Evolutionary conservation across 2,888 invertebrate genomes (phyloP).

Genomic region (Drosophila ustulata): DNA sequence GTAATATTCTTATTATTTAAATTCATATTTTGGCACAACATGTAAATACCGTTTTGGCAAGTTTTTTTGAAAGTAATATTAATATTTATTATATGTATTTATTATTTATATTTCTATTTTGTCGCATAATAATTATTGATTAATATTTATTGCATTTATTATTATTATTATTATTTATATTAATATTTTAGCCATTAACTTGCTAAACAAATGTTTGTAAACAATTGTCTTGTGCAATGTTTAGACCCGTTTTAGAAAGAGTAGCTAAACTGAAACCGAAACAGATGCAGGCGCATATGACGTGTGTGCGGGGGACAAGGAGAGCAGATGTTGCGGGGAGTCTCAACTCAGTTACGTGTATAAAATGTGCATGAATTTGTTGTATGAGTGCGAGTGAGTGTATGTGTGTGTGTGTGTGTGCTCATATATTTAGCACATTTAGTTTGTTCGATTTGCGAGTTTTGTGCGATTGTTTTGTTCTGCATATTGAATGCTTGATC

Average conservation of each 20-base stretch:
- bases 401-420: conserved; percentile 9
- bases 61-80: no score
- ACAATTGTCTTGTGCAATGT: no score
- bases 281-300: conserved; percentile 36
- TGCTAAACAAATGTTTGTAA: no score
- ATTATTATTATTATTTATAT: no score
- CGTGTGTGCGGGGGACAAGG: background rate
- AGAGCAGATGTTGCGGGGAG: conserved; percentile 6
- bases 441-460: conserved; percentile 46
- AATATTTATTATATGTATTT: no score
- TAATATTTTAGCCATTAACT: no score
- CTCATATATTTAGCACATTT: conserved; percentile 45
- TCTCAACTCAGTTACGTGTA: conserved; percentile 4
- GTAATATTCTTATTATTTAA: no score
- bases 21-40: no score
- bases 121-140: no score
- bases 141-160: no score
- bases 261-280: conserved; percentile 22
- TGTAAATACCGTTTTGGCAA: conserved; percentile 8
- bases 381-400: background rate
- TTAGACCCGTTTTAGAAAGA: background rate
- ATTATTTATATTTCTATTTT: no score
- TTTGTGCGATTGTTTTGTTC: conserved; percentile 19
- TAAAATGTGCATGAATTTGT: conserved; percentile 6
- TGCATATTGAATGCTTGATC: conserved; percentile 30